Percentiles rank a stretch among this genome's conserved stretches.
Evolutionary conservation across 2,888 invertebrate species (phyloP).

Genomic region (Brassicogethes aeneus): DNA sequence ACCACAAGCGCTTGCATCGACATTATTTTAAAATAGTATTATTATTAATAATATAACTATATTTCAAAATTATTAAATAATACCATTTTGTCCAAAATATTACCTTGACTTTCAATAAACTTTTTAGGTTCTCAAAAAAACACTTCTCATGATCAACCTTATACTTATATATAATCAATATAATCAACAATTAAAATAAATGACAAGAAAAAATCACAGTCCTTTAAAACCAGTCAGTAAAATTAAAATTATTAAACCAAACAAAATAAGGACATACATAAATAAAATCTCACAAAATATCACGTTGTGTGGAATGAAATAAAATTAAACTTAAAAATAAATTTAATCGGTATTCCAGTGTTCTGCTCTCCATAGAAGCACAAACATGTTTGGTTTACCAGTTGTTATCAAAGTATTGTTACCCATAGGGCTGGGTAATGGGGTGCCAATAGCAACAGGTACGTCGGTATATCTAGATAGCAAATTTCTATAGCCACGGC

Average conservation of each 20-base stretch:
- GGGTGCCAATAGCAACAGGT: conserved; percentile 37
- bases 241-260: not conserved
- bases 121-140: not conserved
- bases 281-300: not conserved
- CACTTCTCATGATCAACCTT: not conserved
- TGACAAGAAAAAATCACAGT: not conserved
- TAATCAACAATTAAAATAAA: not conserved
- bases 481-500: conserved; percentile 76
- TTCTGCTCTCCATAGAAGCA: conserved; percentile 63
- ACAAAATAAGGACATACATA: not conserved
- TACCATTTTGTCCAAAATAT: no score
- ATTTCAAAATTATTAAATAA: no score
- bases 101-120: no score
- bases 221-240: not conserved
- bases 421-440: conserved; percentile 32
- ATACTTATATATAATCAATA: not conserved
- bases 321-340: conserved; percentile 3
- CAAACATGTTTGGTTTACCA: conserved; percentile 46
- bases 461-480: conserved; percentile 54
- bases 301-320: conserved; percentile 10
- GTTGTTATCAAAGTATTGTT: conserved; percentile 23
- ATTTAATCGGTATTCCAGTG: conserved; percentile 50
- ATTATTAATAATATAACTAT: no score
- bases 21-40: no score
- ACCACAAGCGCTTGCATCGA: no score